A percentile compares a stretch with the other conserved stretches of the same genome.
phyloP scores from a whole-genome alignment of 2,797 vertebrate genomes.

The Dendrocincla fuliginosa region DNA sequence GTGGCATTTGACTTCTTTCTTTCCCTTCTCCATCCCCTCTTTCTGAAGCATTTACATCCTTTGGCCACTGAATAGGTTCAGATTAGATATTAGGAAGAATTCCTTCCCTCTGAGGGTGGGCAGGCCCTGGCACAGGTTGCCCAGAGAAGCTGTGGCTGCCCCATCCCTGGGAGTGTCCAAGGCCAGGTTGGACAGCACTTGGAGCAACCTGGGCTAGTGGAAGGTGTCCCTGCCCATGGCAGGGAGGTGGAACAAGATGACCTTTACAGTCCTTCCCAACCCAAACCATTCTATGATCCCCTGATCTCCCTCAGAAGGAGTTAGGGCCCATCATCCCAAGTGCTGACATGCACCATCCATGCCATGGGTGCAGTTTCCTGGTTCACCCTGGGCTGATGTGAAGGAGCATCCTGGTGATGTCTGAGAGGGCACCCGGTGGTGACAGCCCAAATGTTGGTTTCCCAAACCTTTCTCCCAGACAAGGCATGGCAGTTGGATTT shows the following conservation, averaged over 20 bases:
- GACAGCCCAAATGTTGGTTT: background rate
- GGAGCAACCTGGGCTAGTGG: background rate
- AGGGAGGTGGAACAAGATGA: too few species aligned
- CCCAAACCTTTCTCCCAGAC: background rate
- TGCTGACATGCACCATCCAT: rapidly evolving
- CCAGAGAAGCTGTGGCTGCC: background rate
- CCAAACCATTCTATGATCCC: background rate
- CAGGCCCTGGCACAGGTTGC: background rate
- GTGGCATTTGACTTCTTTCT: background rate
- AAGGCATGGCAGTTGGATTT: rapidly evolving
- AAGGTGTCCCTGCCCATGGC: background rate
- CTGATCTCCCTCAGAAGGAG: background rate
- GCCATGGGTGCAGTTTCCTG: background rate
- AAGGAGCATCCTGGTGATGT: rapidly evolving
- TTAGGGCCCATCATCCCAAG: rapidly evolving
- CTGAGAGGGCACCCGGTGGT: rapidly evolving
- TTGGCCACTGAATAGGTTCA: background rate
- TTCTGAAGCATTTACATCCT: background rate
- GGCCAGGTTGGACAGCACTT: background rate
- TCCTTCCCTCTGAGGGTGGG: background rate
- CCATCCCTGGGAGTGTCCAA: background rate
- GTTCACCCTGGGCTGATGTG: rapidly evolving
- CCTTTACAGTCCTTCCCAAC: too few species aligned
- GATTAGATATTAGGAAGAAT: background rate
- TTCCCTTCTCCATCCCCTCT: background rate